Conservation (phyloP, 2,888 invertebrate species). For the Drosophila paracracens region DNA sequence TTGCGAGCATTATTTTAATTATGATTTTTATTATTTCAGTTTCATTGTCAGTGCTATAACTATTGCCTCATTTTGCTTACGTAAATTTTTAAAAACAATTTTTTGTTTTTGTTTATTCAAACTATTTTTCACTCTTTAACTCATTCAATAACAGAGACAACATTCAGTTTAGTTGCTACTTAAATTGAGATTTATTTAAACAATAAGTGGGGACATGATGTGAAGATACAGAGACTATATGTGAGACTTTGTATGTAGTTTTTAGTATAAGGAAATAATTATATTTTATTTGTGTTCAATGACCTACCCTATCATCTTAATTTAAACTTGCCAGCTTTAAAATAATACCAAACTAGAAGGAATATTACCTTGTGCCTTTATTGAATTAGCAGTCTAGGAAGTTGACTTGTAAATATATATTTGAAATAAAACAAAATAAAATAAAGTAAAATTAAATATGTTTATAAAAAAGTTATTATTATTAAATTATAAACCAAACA, state of each 20-base stretch:
- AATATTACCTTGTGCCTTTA: not conserved
- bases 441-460: not conserved
- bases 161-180: slow-evolving; percentile 30
- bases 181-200: slow-evolving; percentile 46
- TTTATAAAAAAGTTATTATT: not conserved
- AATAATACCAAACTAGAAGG: not conserved
- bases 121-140: slow-evolving; percentile 1
- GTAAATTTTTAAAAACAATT: slow-evolving; percentile 25
- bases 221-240: not conserved
- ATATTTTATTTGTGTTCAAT: not conserved
- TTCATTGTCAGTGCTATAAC: slow-evolving; percentile 67
- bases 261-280: not conserved
- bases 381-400: not conserved
- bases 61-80: slow-evolving; percentile 40
- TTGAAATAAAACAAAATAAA: not conserved
- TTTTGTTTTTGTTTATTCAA: slow-evolving; percentile 3
- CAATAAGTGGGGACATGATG: slow-evolving; percentile 24
- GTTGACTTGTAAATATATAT: not conserved
- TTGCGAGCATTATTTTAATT: slow-evolving; percentile 54
- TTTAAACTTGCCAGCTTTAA: not conserved
- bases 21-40: slow-evolving; percentile 40
- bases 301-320: not conserved
- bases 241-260: not conserved
- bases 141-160: slow-evolving; percentile 8
- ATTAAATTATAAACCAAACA: not conserved